Percentiles rank a stretch among this genome's conserved stretches.
Evolutionary conservation across 2,113 vertebrate species (phyloP).

Genomic region (Scopus umbretta): DNA sequence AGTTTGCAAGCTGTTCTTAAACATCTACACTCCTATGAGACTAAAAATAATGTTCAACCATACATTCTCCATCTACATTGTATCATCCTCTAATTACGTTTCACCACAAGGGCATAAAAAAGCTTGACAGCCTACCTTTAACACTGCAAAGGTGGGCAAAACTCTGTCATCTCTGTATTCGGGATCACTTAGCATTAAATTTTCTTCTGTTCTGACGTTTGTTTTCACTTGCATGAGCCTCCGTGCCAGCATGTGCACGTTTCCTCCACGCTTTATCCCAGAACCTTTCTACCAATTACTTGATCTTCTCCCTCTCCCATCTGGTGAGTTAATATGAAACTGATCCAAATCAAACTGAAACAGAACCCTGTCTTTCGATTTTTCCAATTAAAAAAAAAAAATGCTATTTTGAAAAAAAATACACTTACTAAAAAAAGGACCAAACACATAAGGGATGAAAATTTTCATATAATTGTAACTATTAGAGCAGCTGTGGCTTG

Average conservation of each 20-base stretch:
- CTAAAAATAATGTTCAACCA: conserved; percentile 17
- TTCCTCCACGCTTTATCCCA: background rate
- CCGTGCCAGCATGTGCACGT: background rate
- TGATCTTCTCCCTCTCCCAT: background rate
- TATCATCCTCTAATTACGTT: background rate
- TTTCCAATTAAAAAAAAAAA: background rate
- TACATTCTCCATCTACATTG: background rate
- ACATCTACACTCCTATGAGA: background rate
- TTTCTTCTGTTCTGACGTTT: background rate
- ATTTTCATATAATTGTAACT: background rate
- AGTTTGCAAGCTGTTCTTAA: conserved; percentile 14
- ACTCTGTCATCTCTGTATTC: background rate
- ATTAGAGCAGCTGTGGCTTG: background rate
- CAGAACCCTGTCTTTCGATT: background rate
- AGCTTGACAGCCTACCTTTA: background rate
- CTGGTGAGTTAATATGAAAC: background rate
- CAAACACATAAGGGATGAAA: background rate
- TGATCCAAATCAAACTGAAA: background rate
- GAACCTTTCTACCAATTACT: background rate
- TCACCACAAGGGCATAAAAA: background rate
- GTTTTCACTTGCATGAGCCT: background rate
- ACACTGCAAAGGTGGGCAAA: background rate
- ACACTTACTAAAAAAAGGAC: background rate
- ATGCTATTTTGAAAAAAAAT: background rate
- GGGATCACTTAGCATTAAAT: background rate